A percentile compares a stretch with the other conserved stretches of the same genome.
Conservation (phyloP, 1,140 invertebrate genomes). For the Eueides isabella region DNA sequence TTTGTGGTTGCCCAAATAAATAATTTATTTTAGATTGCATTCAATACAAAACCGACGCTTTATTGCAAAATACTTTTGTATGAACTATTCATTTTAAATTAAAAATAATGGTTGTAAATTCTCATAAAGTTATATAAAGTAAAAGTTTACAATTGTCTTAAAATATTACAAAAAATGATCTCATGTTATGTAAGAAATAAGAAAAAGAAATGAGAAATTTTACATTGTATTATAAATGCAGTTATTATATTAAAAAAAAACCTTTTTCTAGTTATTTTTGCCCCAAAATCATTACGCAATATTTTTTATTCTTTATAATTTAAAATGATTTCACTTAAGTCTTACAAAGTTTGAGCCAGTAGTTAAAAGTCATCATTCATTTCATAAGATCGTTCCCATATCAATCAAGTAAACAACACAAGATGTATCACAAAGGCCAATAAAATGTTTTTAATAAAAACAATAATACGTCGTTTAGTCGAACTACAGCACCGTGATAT, state of each 20-base stretch:
- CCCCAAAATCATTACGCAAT: background rate
- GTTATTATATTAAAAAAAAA: background rate
- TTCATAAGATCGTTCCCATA: conserved; percentile 61
- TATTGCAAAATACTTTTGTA: conserved; percentile 16
- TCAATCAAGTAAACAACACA: conserved; percentile 55
- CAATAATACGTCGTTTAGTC: conserved; percentile 60
- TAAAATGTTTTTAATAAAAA: conserved; percentile 72
- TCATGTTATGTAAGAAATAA: background rate
- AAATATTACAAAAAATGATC: background rate
- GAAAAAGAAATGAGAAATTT: background rate
- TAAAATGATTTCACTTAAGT: background rate
- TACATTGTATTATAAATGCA: background rate
- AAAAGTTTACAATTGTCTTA: conserved; percentile 14
- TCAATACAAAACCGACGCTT: conserved; percentile 49
- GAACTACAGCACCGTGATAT: conserved; percentile 58
- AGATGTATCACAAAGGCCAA: conserved; percentile 59
- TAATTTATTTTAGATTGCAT: conserved; percentile 72
- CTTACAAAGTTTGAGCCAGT: background rate
- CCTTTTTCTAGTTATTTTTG: background rate
- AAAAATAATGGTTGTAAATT: background rate
- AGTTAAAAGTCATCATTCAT: conserved; percentile 39
- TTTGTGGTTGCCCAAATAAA: conserved; percentile 73
- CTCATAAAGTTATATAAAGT: background rate
- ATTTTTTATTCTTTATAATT: background rate
- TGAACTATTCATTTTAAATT: conserved; percentile 9